Evolutionary conservation across 2,113 vertebrate genomes (phyloP), one percentile per base, ranked within the genome.

Genomic region (Indri indri): DNA sequence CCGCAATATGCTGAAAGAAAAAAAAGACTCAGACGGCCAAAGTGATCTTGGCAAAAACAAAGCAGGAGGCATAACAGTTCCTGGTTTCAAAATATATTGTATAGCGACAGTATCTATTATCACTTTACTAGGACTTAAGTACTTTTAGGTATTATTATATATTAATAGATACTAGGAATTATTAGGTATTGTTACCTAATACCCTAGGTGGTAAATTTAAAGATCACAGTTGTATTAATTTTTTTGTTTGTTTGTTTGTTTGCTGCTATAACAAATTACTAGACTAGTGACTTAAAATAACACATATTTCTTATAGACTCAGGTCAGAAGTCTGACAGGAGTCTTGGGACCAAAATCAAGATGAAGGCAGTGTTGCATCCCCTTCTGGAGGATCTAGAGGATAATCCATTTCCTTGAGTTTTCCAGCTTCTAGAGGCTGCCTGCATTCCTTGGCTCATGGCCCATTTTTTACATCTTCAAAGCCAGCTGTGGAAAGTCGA

Each of bases 321-420:
- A 77, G 34, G 54, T 79, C 73, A 91, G 88, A 71, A 93, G 84
- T 59, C 59, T 37, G 70, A 40, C 18, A 3, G 25, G 4, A 23
- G 59, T 47, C 52, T 86, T 30, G 18, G 25, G 14, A 10, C 50
- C 57, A 54, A 66, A 71, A 8, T 22, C 6, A 54, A 45, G 4
- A 65, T n/a, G 9, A 8, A 3, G 7, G 34, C 42, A 37, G 20
- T 6, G 23, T 8, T 73, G 32, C 11, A 8, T 25, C 73, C 4
- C 2, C 61, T 54, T 30, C 20, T 10, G 6, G 32, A 40, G 25
- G 13, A 1, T 71, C 0, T 0, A 27, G 11, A 3, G 10, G 9
- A 54, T 0, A 57, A 22, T 17, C 12, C 47, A 86, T 42, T 86
- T 79, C 9, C 11, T 76, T 30, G 8, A 10, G 1, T n/a, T 79